These are phyloP conservation scores for Tadarida brasiliensis DNA, from an alignment of 2,797 vertebrate species.

Conservation along the genomic window DNA sequence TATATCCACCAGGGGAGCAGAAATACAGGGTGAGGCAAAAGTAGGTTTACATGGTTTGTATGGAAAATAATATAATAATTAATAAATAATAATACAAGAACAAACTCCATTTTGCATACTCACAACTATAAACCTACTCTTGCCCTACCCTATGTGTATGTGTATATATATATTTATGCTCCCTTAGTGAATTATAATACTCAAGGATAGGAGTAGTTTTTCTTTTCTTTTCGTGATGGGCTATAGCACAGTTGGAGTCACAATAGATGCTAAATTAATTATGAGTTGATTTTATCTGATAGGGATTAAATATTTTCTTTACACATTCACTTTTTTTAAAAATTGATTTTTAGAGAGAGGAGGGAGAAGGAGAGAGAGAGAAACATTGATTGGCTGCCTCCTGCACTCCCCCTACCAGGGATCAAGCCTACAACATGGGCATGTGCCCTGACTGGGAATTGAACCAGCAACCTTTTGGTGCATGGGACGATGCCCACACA, in stretches of 20 bases:
- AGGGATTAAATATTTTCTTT: conserved; percentile 9
- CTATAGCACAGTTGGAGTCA: background rate
- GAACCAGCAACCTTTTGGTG: no score
- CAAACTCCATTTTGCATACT: background rate
- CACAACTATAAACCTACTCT: background rate
- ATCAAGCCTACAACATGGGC: no score
- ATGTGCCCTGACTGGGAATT: no score
- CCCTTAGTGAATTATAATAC: background rate
- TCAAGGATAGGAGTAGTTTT: background rate
- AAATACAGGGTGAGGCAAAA: background rate
- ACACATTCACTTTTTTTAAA: background rate
- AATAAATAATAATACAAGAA: background rate
- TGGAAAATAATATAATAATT: background rate
- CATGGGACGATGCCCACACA: background rate
- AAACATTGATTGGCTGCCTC: no score
- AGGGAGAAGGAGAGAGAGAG: no score
- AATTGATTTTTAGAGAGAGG: no score
- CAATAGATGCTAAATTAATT: background rate
- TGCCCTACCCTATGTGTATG: background rate
- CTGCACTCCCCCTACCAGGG: no score
- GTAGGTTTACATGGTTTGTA: background rate
- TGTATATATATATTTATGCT: background rate
- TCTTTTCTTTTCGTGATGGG: background rate
- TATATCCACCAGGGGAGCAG: background rate
- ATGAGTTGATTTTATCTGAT: background rate